Conservation (phyloP, 2,888 invertebrate species). For the Drosophila nigritarsus region DNA sequence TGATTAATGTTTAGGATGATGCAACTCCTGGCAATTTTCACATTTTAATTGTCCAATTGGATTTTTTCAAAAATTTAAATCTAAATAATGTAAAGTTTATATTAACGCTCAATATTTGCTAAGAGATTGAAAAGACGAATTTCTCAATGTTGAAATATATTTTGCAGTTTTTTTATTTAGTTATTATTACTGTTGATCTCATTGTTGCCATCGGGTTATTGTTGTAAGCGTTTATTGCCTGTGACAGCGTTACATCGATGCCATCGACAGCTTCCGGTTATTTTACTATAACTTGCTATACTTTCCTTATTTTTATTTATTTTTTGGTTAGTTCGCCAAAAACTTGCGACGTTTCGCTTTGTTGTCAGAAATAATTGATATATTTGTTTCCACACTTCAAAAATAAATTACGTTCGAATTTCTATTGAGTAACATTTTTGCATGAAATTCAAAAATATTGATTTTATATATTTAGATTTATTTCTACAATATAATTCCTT, state of each 20-base stretch:
- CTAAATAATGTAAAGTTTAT: neutral
- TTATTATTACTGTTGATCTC: conserved; percentile 11
- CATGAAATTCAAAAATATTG: fast-evolving
- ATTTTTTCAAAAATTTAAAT: neutral
- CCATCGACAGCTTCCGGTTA: conserved; percentile 71
- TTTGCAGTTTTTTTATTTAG: neutral
- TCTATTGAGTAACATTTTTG: too few species aligned
- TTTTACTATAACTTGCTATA: conserved; percentile 1
- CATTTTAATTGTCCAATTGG: neutral
- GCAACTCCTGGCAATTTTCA: too few species aligned
- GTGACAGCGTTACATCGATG: conserved; percentile 73
- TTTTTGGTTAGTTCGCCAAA: conserved; percentile 21
- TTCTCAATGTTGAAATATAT: conserved; percentile 2
- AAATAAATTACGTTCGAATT: neutral
- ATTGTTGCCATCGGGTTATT: conserved; percentile 34
- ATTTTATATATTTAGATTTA: neutral
- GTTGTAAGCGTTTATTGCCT: conserved; percentile 69
- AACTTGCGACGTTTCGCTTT: conserved; percentile 51
- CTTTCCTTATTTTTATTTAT: neutral
- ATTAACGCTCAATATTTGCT: neutral
- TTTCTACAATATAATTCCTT: fast-evolving
- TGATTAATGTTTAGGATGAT: neutral
- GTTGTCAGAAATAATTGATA: conserved; percentile 45
- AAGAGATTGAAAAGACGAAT: too few species aligned
- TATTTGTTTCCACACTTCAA: conserved; percentile 6